Percentiles rank a stretch among this genome's conserved stretches.
Evolutionary conservation across 1,140 invertebrate species (phyloP).

Genomic region (Platorchestia sp.): DNA sequence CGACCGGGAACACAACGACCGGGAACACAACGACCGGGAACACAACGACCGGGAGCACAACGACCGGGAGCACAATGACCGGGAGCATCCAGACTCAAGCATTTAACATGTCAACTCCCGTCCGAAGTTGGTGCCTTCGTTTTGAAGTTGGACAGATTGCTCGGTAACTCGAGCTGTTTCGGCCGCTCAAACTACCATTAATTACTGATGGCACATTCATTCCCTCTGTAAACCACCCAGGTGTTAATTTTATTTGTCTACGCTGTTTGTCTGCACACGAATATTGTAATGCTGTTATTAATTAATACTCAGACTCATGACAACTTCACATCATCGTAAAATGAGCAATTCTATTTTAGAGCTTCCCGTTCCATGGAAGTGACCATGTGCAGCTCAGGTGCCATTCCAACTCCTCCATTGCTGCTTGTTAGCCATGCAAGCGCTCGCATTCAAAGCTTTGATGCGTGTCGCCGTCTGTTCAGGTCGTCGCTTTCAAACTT

Average conservation of each 20-base stretch:
- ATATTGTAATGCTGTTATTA: neutral
- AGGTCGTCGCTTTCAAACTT: neutral
- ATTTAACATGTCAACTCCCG: neutral
- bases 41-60: neutral
- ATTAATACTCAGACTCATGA: neutral
- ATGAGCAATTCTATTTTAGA: neutral
- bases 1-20: neutral
- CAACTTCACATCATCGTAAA: neutral
- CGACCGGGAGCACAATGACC: neutral
- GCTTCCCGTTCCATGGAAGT: neutral
- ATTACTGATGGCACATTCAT: neutral
- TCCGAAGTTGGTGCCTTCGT: neutral
- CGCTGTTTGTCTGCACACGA: neutral
- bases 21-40: neutral
- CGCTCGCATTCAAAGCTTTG: neutral
- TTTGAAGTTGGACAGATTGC: neutral
- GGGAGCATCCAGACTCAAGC: neutral
- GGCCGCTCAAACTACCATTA: neutral
- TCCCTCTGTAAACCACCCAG: neutral
- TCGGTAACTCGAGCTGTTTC: neutral
- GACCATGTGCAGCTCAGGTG: neutral
- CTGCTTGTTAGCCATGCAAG: neutral
- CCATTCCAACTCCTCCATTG: neutral
- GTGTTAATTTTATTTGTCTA: neutral
- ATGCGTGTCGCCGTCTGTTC: neutral